Base-by-base conservation (phyloP, 1,140 invertebrate species). In the Oscheius sp. region DNA sequence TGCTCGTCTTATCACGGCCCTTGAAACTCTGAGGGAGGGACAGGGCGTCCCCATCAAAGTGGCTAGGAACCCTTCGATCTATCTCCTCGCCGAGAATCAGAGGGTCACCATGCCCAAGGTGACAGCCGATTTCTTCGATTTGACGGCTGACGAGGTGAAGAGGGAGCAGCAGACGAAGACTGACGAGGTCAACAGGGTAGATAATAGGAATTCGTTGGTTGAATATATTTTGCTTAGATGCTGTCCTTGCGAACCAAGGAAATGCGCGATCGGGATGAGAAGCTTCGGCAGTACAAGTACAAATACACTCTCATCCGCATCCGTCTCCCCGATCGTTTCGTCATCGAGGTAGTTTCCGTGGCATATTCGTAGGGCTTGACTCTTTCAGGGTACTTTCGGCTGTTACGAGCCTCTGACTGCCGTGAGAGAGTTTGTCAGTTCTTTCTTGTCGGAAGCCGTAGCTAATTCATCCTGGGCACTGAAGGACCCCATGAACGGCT, bases 281-380 rank as follows among this genome's bases (percentile, higher is more conserved):
- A 32, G 42, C 4, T 26, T 1, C n/a, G 20, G 2, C 42, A 61
- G n/a, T 45, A 65, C 18, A 18, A n/a, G 1, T 78, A 78, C 77
- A 77, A 78, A 58, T 78, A 78, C 42, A 63, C 75, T 0, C n/a
- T 74, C 31, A 74, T 78, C 23, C 38, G 76, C 10, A 36, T 78
- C 28, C 28, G 76, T 36, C 49, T 74, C 18, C 77, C 77, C 3
- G 71, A 75, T 28, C 31, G 61, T 13, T 68, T 32, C 23, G 2
- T 78, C 1, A 32, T 78, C 2, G 62, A 78, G 68, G 76, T 67
- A 55, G 36, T 55, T 46, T 65, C 15, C 15, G 23, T 32, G 15
- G 23, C 3, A 26, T 2, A 29, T 20, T 36, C 20, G n/a, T n/a
- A n/a, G n/a, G n/a, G n/a, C n/a, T n/a, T 70, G n/a, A 36, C 7